Evolutionary conservation across 1,140 invertebrate genomes (phyloP).

Genomic region (Heliconius himera): DNA sequence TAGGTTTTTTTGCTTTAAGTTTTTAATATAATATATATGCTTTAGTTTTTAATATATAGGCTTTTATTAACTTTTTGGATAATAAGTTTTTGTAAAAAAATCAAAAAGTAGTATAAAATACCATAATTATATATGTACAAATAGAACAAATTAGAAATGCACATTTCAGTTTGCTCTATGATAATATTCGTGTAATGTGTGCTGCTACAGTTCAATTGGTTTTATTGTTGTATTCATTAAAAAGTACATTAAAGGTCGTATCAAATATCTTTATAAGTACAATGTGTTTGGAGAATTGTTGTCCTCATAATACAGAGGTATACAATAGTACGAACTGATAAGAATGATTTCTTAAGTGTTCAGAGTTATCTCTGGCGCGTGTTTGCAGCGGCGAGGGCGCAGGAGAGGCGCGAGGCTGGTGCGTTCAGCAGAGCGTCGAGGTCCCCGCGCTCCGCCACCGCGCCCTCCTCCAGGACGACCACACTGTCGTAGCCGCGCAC

Average conservation of each 20-base stretch:
- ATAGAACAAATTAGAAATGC: not conserved
- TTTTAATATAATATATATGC: too few species aligned
- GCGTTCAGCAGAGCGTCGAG: slow-evolving; percentile 85
- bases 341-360: not conserved
- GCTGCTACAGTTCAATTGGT: not conserved
- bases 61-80: too few species aligned
- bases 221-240: not conserved
- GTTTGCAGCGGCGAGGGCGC: slow-evolving; percentile 86
- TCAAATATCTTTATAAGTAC: not conserved
- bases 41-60: too few species aligned
- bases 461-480: slow-evolving; percentile 89
- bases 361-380: not conserved
- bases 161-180: not conserved
- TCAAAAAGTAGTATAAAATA: too few species aligned
- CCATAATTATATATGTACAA: too few species aligned
- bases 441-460: slow-evolving; percentile 88
- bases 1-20: too few species aligned
- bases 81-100: too few species aligned
- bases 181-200: not conserved
- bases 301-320: not conserved
- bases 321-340: not conserved
- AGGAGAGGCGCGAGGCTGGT: slow-evolving; percentile 82
- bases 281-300: not conserved
- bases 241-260: not conserved
- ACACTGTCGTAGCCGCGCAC: slow-evolving; percentile 90